Evolutionary conservation across 2,888 invertebrate species (phyloP), one percentile per base, ranked within the genome.

Genomic region (Drosophila heteroneura): DNA sequence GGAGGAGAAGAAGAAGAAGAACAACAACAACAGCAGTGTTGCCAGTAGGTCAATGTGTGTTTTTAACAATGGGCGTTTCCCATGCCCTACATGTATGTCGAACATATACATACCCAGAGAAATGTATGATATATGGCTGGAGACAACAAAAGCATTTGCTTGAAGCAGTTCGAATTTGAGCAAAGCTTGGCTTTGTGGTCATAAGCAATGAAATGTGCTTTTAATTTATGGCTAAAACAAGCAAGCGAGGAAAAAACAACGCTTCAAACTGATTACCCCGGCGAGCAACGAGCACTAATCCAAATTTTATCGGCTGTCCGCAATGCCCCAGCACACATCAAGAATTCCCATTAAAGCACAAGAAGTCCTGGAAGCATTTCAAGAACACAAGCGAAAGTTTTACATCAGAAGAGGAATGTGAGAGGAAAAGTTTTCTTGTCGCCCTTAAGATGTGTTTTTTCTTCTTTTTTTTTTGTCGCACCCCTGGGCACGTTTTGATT

Each of bases 401-500:
- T 26, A 16, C 63, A 52, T 61, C 35, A 47, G 16, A 53, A 54
- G 26, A 49, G 22, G n/a, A 54, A 68, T 32, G 56, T 26, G 56
- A 57, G 67, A 66, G 65, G 54, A 74, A 86, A 85, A 85, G 58
- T 83, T 78, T 85, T 61, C 67, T 57, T 62, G 62, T 70, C 70
- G 71, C 64, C 39, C 35, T 51, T 67, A 10, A 41, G 49, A 19
- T 41, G 9, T 41, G 22, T 26, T 59, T 65, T 33, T 61, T 44
- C 61, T n/a, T 30, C 26, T 1, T 0, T 22, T 16, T n/a, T 7
- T 63, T 79, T 69, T 64, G 77, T 70, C 57, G 61, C 59, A 53
- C 73, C 74, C 78, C 35, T 72, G 79, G 76, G 83, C 76, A 76
- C 76, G 76, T 88, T 85, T 85, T 81, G 81, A 79, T 79, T 76